Conservation (phyloP, 1,140 invertebrate genomes). For the Drosophila triauraria region DNA sequence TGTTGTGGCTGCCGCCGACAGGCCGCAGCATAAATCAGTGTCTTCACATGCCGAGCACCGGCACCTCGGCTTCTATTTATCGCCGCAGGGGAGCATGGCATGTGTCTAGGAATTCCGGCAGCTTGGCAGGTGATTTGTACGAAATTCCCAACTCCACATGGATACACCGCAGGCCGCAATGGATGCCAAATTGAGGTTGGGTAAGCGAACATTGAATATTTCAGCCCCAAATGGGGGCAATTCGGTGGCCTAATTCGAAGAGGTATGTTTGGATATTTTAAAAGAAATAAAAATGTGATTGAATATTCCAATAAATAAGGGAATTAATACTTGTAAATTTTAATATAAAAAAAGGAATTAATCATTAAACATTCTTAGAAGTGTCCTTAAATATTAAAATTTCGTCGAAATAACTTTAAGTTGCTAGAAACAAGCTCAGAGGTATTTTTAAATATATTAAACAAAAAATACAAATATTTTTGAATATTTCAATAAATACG, state of each 20-base stretch:
- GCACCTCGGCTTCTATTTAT: slow-evolving; percentile 22
- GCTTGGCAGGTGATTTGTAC: slow-evolving; percentile 37
- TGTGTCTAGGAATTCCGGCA: slow-evolving; percentile 28
- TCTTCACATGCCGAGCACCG: slow-evolving; percentile 4
- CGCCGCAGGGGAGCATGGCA: slow-evolving; percentile 12
- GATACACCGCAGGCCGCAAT: slow-evolving; percentile 12
- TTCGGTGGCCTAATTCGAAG: slow-evolving; percentile 8
- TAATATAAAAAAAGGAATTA: too few relatives aligned
- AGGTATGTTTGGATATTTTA: background rate
- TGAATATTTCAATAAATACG: too few relatives aligned
- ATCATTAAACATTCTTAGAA: too few relatives aligned
- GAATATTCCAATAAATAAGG: too few relatives aligned
- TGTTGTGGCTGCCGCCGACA: slow-evolving; percentile 44
- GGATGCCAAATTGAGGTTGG: slow-evolving; percentile 35
- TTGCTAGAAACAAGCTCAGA: too few relatives aligned
- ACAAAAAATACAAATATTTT: background rate
- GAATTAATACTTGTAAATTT: too few relatives aligned
- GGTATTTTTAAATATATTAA: too few relatives aligned
- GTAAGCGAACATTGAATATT: slow-evolving; percentile 12
- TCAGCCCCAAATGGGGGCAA: background rate
- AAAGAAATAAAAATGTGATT: background rate
- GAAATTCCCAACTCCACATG: slow-evolving; percentile 6
- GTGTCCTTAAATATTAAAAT: too few relatives aligned
- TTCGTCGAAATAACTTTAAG: too few relatives aligned
- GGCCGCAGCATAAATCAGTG: slow-evolving; percentile 55